Base-by-base conservation (phyloP, 2,888 invertebrate species). In the Tineola bisselliella region DNA sequence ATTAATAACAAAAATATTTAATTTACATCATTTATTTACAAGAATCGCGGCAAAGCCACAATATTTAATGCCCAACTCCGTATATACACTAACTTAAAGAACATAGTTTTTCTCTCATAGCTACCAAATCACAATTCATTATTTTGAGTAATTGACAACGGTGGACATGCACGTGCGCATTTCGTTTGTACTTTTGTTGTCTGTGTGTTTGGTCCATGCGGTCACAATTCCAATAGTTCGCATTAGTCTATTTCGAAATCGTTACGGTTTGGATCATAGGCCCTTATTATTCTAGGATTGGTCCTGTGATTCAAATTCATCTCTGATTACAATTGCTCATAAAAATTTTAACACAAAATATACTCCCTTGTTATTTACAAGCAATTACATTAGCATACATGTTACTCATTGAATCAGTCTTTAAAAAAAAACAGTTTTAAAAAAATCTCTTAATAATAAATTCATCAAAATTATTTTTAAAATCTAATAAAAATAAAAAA, bases 91-190 rank as follows among this genome's bases (percentile, higher is more conserved):
- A 81, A 73, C 80, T 81, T 81, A 81, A 84, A 84, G 83, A 84
- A 79, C 83, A 83, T 84, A 83, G 25, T 75, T 81, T 84, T 79
- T 87, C 84, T 86, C 84, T 84, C 86, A 80, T 84, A 87, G 84
- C 86, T 87, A 87, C 84, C 84, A 81, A 86, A 87, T 87, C 87
- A 87, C 87, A 87, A 84, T 86, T 84, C 25, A 25, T 81, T 83
- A 81, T 84, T 81, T 81, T 79, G 81, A 84, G 81, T 87, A 87
- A 87, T 87, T 87, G 87, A 87, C 87, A 81, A 86, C 81, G 83
- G 84, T 84, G 86, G 86, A 86, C 87, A 82, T 80, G 81, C 84
- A 79, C 80, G 82, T 80, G 81, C 79, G 54, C 83, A 82, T 79
- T 82, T 82, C 81, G 82, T 83, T 87, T 87, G 87, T 87, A 86